Evolutionary conservation across 2,797 vertebrate genomes (phyloP), one percentile per base, ranked within the genome.

Genomic region (Okamejei kenojei): DNA sequence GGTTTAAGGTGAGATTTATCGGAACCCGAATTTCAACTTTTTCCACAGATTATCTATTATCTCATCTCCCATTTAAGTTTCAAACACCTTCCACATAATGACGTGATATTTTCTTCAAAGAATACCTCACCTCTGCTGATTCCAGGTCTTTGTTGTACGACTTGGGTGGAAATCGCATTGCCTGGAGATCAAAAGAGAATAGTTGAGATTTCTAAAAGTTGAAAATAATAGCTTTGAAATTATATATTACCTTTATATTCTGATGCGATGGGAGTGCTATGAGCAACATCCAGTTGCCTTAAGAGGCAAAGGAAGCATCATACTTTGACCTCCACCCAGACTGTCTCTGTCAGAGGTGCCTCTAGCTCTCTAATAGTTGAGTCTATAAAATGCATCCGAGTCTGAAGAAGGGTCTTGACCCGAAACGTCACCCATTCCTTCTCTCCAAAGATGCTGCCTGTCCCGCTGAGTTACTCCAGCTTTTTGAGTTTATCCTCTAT

Each of bases 121-220:
- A n/a, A 78, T n/a, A 8, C 23, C 94, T 96, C 96, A 99, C 98
- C 98, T 99, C 98, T 77, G 98, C 98, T 80, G 98, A 99, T 95
- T 99, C 98, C 96, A 99, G 96, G 96, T 99, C 98, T 95, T 99
- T 99, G 96, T 99, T 99, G 95, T 99, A 99, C 0, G 98, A 99
- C 96, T 99, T 99, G 2, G 98, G 98, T 79, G 98, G 98, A 94
- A 99, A 99, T 94, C 98, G 96, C 98, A 99, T 99, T 92, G 98
- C 98, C 98, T 99, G 94, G 54, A 94, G 94, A 93, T 2, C 93
- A 93, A 0, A 63, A 92, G 2, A 45, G 21, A 10, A 74, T 35
- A 91, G 23, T 9, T 92, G 45, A 92, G 71, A n/a, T 74, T 92
- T 92, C 21, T 21, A 21, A 15, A 1, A 1, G 10, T 26, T 91